Percentiles rank a stretch among this genome's conserved stretches.
Evolutionary conservation across 2,113 vertebrate genomes (phyloP).

Genomic region (Oxygymnocypris stewartii): DNA sequence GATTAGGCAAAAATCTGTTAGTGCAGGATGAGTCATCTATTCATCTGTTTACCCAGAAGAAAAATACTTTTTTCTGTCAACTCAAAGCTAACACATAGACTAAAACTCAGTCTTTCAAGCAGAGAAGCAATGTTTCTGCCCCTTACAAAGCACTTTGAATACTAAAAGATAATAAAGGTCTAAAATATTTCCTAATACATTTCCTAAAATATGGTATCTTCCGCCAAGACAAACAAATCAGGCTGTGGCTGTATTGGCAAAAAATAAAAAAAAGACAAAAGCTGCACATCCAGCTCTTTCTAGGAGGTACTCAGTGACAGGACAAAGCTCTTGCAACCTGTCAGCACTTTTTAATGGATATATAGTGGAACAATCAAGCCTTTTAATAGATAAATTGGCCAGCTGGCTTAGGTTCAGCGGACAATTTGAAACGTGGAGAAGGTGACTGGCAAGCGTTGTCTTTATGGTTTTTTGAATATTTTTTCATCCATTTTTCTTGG

Average conservation of each 20-base stretch:
- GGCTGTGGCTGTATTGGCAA: conserved; percentile 59
- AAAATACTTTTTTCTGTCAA: not conserved
- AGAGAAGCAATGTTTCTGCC: not conserved
- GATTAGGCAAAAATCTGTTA: conserved; percentile 1
- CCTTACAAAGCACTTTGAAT: not conserved
- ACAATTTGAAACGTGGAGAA: conserved; percentile 52
- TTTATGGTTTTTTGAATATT: conserved; percentile 62
- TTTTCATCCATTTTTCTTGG: conserved; percentile 67
- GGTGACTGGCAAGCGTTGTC: conserved; percentile 50
- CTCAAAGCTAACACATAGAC: not conserved
- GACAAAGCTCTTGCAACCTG: conserved; percentile 52
- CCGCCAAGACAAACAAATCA: conserved; percentile 69
- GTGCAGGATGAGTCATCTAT: not conserved
- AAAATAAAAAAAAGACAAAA: conserved; percentile 52
- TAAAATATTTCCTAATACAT: too few relatives aligned
- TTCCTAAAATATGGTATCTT: conserved; percentile 65
- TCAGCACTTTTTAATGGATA: conserved; percentile 68
- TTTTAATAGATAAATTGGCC: conserved; percentile 62
- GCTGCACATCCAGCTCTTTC: conserved; percentile 69
- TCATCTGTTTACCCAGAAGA: not conserved
- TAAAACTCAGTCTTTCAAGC: not conserved
- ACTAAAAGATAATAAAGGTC: not conserved
- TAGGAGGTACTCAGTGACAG: conserved; percentile 64
- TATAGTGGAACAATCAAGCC: conserved; percentile 59
- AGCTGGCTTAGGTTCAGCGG: conserved; percentile 55